phyloP scores from a whole-genome alignment of 1,140 invertebrate species.

The Drosophila bipectinata region DNA sequence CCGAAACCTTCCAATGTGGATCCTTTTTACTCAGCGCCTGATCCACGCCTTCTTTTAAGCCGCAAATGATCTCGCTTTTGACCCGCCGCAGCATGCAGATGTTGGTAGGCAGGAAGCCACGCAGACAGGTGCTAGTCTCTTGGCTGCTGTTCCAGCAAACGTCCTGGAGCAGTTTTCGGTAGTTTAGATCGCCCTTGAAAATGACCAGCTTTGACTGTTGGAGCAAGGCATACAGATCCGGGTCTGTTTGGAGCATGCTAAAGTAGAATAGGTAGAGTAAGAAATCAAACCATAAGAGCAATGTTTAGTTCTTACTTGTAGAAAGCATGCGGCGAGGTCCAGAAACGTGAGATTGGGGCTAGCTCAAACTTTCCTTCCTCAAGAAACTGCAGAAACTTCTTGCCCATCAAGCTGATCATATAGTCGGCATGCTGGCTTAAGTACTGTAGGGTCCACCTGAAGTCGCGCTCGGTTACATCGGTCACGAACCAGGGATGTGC shows the following conservation, averaged over 20 bases:
- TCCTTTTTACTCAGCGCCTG: slow-evolving; percentile 87
- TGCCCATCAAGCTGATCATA: slow-evolving; percentile 84
- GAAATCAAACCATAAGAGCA: background rate
- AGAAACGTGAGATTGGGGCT: slow-evolving; percentile 89
- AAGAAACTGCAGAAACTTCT: slow-evolving; percentile 86
- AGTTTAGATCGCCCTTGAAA: slow-evolving; percentile 99
- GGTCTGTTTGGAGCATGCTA: slow-evolving; percentile 90
- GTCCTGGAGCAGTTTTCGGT: slow-evolving; percentile 96
- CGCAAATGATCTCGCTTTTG: slow-evolving; percentile 96
- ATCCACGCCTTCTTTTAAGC: slow-evolving; percentile 87
- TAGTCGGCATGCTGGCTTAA: slow-evolving; percentile 83
- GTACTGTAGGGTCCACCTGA: slow-evolving; percentile 88
- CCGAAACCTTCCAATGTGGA: slow-evolving; percentile 93
- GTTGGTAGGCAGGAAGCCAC: slow-evolving; percentile 92
- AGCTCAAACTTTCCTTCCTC: slow-evolving; percentile 85
- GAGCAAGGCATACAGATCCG: slow-evolving; percentile 90
- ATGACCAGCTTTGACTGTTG: slow-evolving; percentile 89
- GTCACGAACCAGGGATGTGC: slow-evolving; percentile 98
- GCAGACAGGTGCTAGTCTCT: slow-evolving; percentile 88
- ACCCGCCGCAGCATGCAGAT: slow-evolving; percentile 92
- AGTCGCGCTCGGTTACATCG: slow-evolving; percentile 91
- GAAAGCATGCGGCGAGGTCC: slow-evolving; percentile 94
- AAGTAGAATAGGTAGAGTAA: slow-evolving; percentile 42
- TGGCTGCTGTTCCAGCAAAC: slow-evolving; percentile 91
- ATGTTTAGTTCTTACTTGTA: slow-evolving; percentile 30